Conservation (phyloP, 2,113 vertebrate genomes). For the Accipiter cooperii region DNA sequence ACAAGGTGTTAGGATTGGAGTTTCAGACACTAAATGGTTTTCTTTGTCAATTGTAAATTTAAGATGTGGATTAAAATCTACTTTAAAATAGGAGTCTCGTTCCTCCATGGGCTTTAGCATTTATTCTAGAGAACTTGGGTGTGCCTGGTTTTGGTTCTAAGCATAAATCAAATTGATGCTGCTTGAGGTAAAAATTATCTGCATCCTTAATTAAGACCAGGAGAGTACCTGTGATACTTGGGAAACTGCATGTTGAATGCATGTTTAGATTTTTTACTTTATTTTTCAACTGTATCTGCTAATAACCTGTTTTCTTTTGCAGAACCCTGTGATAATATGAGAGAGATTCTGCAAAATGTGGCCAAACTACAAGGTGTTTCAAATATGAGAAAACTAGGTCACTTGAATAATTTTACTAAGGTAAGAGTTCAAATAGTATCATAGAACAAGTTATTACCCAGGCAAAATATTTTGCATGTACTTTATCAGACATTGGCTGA, state of each 20-base stretch:
- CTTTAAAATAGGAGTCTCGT: background rate
- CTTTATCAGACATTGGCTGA: background rate
- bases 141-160: background rate
- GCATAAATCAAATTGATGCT: background rate
- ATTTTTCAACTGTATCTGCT: background rate
- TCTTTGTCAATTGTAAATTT: background rate
- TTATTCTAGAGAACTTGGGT: background rate
- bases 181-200: background rate
- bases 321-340: constrained; percentile 95
- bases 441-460: background rate
- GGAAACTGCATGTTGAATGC: background rate
- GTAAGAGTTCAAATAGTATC: constrained; percentile 67
- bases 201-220: background rate
- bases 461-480: background rate
- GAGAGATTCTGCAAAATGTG: constrained; percentile 98
- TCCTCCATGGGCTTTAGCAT: background rate
- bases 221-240: background rate
- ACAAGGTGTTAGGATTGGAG: background rate
- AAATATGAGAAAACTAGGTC: constrained; percentile 98
- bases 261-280: background rate
- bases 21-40: background rate
- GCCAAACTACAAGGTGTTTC: constrained; percentile 94
- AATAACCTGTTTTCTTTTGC: constrained; percentile 48
- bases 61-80: background rate
- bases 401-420: constrained; percentile 99